Evolutionary conservation across 2,113 vertebrate species (phyloP).

Genomic region (Gasterosteus aculeatus): DNA sequence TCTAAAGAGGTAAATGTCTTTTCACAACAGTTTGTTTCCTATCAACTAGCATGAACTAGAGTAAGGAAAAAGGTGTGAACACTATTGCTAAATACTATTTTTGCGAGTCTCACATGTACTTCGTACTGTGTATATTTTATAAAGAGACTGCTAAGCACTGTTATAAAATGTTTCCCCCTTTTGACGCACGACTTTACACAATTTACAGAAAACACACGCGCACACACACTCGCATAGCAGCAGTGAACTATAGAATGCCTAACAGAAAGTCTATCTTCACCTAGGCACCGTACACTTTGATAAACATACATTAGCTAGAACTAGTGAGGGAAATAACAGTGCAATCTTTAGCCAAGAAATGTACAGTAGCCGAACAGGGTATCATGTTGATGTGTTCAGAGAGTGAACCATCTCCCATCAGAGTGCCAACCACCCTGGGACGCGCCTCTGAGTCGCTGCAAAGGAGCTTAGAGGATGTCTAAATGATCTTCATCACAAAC

Average conservation of each 20-base stretch:
- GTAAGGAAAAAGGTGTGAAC: conserved; percentile 71
- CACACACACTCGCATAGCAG: conserved; percentile 49
- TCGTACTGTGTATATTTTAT: conserved; percentile 53
- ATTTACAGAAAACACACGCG: conserved; percentile 40
- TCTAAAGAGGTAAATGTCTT: conserved; percentile 76
- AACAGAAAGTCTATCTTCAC: conserved; percentile 49
- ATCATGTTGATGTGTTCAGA: conserved; percentile 27
- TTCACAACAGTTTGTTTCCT: conserved; percentile 72
- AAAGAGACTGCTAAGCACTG: conserved; percentile 63
- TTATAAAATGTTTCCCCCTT: conserved; percentile 55
- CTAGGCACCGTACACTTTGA: conserved; percentile 64
- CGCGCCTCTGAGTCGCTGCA: conserved; percentile 29
- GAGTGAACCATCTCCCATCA: not conserved
- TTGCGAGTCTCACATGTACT: conserved; percentile 63
- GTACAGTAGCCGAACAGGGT: conserved; percentile 27
- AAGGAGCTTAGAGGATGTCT: conserved; percentile 39
- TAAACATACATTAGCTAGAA: conserved; percentile 20
- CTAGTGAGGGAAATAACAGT: conserved; percentile 25
- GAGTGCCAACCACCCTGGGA: not conserved
- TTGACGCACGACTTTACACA: conserved; percentile 52
- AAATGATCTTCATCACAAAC: conserved; percentile 49
- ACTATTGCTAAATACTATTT: conserved; percentile 80
- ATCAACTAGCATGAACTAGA: conserved; percentile 67
- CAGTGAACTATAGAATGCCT: conserved; percentile 44
- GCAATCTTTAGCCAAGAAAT: conserved; percentile 14